These are phyloP conservation scores for Uropetala carovei DNA, from an alignment of 2,888 invertebrate genomes.

Conservation along the genomic window DNA sequence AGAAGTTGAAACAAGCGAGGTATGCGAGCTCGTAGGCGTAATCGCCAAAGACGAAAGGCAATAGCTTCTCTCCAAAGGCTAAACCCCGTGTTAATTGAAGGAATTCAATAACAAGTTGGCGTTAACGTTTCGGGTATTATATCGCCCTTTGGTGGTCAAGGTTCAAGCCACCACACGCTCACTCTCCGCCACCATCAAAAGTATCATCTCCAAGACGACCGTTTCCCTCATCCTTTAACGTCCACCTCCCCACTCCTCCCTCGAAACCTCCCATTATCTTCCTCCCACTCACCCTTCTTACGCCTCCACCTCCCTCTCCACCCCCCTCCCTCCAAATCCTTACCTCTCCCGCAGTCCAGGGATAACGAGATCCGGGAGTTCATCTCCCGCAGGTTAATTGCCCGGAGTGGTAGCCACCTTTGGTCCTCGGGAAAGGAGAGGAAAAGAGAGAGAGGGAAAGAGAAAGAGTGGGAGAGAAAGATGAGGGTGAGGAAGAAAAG, in stretches of 20 bases:
- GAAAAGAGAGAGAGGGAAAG: too few species aligned
- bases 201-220: not conserved
- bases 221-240: not conserved
- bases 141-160: not conserved
- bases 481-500: too few species aligned
- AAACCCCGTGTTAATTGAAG: not conserved
- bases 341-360: not conserved
- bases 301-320: too few species aligned
- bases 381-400: slow-evolving; percentile 9
- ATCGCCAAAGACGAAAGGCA: not conserved
- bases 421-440: too few species aligned
- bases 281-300: too few species aligned
- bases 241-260: too few species aligned
- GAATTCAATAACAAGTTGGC: not conserved
- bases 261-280: too few species aligned
- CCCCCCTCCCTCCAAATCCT: not conserved
- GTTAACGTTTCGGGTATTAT: not conserved
- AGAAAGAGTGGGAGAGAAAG: too few species aligned
- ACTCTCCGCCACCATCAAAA: not conserved
- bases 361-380: not conserved
- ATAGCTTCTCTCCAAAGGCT: not conserved
- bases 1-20: too few species aligned
- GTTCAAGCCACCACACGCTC: not conserved
- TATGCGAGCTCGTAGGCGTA: too few species aligned
- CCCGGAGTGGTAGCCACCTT: not conserved